Percentiles rank a stretch among this genome's conserved stretches.
phyloP scores from a whole-genome alignment of 2,113 vertebrate genomes.

The Podarcis raffonei region DNA sequence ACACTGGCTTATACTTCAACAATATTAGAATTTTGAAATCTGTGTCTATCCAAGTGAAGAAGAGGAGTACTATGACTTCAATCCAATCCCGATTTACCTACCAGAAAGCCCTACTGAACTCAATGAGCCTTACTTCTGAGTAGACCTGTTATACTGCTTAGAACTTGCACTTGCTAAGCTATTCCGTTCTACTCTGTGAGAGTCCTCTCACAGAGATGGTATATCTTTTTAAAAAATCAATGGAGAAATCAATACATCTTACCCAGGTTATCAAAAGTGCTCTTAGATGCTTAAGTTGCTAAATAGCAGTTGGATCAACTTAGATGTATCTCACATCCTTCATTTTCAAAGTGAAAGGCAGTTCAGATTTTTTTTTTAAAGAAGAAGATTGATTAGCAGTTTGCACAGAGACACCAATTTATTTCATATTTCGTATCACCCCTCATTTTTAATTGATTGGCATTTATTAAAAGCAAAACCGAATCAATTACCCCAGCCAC shows the following conservation, averaged over 20 bases:
- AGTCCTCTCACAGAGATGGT: slow-evolving; percentile 42
- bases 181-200: slow-evolving; percentile 44
- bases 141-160: not conserved
- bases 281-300: slow-evolving; percentile 61
- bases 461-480: slow-evolving; percentile 48
- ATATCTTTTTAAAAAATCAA: slow-evolving; percentile 63
- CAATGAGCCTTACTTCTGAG: not conserved
- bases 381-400: slow-evolving; percentile 37
- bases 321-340: slow-evolving; percentile 51
- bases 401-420: slow-evolving; percentile 51
- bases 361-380: slow-evolving; percentile 14
- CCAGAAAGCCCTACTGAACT: not conserved
- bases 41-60: not conserved
- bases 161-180: slow-evolving; percentile 27
- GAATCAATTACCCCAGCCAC: slow-evolving; percentile 22
- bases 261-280: slow-evolving; percentile 67
- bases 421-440: slow-evolving; percentile 46
- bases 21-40: not conserved
- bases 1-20: not conserved
- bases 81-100: not conserved
- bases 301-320: slow-evolving; percentile 69
- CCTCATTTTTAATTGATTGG: slow-evolving; percentile 50
- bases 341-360: slow-evolving; percentile 44
- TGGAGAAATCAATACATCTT: slow-evolving; percentile 69
- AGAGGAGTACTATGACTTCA: not conserved